phyloP scores from a whole-genome alignment of 2,797 vertebrate species.

The Capromys pilorides region DNA sequence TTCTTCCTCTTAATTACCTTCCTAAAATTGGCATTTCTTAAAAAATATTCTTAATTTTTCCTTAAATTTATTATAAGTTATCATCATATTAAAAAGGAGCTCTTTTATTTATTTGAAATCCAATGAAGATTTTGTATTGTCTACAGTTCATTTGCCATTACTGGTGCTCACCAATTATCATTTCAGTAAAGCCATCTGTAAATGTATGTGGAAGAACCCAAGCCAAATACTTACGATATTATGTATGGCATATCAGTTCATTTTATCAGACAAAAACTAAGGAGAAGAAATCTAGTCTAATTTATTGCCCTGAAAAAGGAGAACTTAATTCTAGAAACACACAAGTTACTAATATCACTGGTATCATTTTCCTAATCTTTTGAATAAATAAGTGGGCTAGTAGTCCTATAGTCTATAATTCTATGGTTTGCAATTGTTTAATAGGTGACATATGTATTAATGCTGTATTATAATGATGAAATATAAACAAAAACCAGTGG shows the following conservation, averaged over 20 bases:
- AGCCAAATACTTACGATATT: background rate
- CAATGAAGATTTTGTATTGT: background rate
- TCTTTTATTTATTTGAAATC: slow-evolving; percentile 4
- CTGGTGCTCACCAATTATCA: background rate
- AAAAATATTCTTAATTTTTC: slow-evolving; percentile 90
- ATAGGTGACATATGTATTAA: background rate
- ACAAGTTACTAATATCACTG: no score
- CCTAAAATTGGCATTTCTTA: slow-evolving; percentile 91
- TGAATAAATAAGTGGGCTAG: background rate
- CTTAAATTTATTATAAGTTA: background rate
- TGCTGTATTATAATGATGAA: background rate
- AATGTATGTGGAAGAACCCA: background rate
- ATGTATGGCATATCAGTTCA: background rate
- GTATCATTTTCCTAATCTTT: slow-evolving; percentile 25
- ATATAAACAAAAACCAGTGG: background rate
- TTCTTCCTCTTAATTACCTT: slow-evolving; percentile 91
- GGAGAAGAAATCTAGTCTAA: background rate
- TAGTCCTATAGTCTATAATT: background rate
- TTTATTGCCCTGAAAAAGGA: background rate
- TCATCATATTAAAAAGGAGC: slow-evolving; percentile 1
- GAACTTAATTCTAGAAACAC: no score
- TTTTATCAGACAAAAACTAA: background rate
- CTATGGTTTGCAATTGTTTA: background rate
- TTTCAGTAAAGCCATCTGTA: background rate
- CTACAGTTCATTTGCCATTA: background rate